These are phyloP conservation scores for Carterocephalus palaemon DNA, from an alignment of 2,888 invertebrate species.

Conservation along the genomic window DNA sequence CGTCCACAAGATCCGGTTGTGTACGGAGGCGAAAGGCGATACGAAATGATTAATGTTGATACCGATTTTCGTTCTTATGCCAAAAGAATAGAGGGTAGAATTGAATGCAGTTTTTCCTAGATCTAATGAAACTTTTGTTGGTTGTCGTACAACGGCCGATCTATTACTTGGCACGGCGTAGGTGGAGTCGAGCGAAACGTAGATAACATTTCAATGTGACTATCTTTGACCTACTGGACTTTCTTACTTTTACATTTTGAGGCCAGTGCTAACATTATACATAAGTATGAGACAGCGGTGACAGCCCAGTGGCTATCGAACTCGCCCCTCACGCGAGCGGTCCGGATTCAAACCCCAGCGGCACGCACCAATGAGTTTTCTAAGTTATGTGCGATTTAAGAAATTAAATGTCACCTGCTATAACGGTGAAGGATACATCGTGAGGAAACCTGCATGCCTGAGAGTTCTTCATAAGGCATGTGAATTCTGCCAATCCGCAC, in stretches of 20 bases:
- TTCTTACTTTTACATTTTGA: slow-evolving; percentile 6
- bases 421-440: too few species aligned
- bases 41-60: slow-evolving; percentile 2
- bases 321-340: too few species aligned
- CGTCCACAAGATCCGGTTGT: slow-evolving; percentile 32
- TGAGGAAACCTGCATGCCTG: too few species aligned
- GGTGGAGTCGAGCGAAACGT: slow-evolving; percentile 30
- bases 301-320: too few species aligned
- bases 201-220: slow-evolving; percentile 30
- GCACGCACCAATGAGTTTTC: too few species aligned
- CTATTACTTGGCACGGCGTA: slow-evolving; percentile 28
- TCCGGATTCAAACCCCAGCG: too few species aligned
- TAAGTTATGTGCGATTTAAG: too few species aligned
- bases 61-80: slow-evolving; percentile 7
- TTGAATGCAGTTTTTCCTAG: slow-evolving; percentile 3
- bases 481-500: too few species aligned
- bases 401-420: too few species aligned
- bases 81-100: slow-evolving; percentile 5
- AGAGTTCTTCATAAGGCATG: too few species aligned
- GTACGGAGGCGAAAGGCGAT: slow-evolving; percentile 15
- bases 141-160: slow-evolving; percentile 23
- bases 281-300: too few species aligned
- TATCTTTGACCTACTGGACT: slow-evolving; percentile 25
- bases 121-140: slow-evolving; percentile 9
- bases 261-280: too few species aligned